Evolutionary conservation across 1,140 invertebrate species (phyloP).

Genomic region (Fopius arisanus): DNA sequence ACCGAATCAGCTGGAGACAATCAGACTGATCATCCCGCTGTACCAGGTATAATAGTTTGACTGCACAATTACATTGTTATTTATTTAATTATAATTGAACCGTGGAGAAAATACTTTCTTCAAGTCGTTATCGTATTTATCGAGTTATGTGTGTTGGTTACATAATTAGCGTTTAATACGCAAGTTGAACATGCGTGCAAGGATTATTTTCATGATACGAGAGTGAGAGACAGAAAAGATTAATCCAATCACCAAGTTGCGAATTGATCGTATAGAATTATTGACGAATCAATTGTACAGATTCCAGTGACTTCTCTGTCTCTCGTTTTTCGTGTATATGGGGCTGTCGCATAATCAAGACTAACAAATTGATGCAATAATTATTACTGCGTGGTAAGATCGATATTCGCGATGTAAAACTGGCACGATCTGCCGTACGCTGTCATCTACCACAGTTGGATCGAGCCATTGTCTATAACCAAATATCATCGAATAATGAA

Average conservation of each 20-base stretch:
- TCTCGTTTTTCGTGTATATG: not conserved
- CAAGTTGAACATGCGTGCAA: constrained; percentile 28
- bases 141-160: constrained; percentile 24
- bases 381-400: not conserved
- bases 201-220: not conserved
- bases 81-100: not conserved
- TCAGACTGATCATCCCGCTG: constrained; percentile 41
- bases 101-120: not conserved
- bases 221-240: not conserved
- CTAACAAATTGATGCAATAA: not conserved
- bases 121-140: not conserved
- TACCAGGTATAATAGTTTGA: constrained; percentile 50
- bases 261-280: not conserved
- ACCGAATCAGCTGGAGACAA: constrained; percentile 47
- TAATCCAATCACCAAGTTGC: too few relatives aligned
- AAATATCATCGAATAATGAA: constrained; percentile 38
- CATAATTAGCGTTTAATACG: constrained; percentile 11
- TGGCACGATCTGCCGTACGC: constrained; percentile 7
- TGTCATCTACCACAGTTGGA: constrained; percentile 61
- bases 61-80: not conserved
- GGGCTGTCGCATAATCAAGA: not conserved
- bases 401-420: not conserved
- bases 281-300: not conserved
- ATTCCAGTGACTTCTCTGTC: not conserved
- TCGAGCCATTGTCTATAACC: constrained; percentile 61